Evolutionary conservation across 2,888 invertebrate species (phyloP).

Genomic region (Cataglyphis altisquamis): DNA sequence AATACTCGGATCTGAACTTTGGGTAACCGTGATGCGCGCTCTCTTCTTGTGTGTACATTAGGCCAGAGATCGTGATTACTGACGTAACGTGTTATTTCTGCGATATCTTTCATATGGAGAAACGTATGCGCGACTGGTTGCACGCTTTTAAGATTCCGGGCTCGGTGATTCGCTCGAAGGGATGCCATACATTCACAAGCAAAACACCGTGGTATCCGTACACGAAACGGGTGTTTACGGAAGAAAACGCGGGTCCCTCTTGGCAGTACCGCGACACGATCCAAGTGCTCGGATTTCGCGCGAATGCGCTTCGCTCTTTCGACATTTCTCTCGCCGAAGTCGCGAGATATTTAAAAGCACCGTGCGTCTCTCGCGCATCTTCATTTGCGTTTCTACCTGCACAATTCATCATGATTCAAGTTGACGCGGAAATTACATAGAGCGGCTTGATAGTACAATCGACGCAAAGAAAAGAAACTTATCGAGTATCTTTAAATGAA

Average conservation of each 20-base stretch:
- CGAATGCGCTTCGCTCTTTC: constrained; percentile 10
- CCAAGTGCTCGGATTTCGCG: constrained; percentile 45
- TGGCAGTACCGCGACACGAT: constrained; percentile 2
- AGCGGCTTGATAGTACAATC: constrained; percentile 45
- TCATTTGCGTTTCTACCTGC: constrained; percentile 25
- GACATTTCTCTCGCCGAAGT: background rate
- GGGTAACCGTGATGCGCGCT: constrained; percentile 8
- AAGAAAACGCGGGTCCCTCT: constrained; percentile 12
- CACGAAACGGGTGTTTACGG: constrained; percentile 37
- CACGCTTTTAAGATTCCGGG: constrained; percentile 38
- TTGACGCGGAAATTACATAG: constrained; percentile 35
- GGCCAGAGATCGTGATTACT: constrained; percentile 30
- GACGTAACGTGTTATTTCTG: constrained; percentile 48
- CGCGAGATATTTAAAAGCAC: background rate
- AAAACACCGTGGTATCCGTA: background rate
- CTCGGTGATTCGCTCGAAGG: background rate
- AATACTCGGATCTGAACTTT: constrained; percentile 19
- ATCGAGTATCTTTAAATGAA: constrained; percentile 7
- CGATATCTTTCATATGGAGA: constrained; percentile 31
- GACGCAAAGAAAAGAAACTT: constrained; percentile 1
- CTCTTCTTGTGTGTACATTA: constrained; percentile 28
- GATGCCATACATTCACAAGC: background rate
- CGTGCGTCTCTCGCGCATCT: constrained; percentile 18
- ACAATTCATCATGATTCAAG: constrained; percentile 35
- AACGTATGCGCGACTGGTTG: background rate